phyloP scores from a whole-genome alignment of 92 coral and sea anemone genomes.

The Scolanthus callimorphus region DNA sequence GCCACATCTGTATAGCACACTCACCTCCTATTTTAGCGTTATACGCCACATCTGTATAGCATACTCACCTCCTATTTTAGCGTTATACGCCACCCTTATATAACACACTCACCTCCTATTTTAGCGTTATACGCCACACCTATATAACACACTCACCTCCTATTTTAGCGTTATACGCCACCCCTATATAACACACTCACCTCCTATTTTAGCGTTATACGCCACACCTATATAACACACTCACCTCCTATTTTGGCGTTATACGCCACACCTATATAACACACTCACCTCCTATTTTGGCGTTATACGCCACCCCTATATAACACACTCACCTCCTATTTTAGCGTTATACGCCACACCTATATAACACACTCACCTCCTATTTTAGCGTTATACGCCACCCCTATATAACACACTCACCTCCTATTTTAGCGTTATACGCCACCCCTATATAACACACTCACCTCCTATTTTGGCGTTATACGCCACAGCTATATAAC shows the following conservation, averaged over 20 bases:
- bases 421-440: neutral
- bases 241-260: too few relatives aligned
- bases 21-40: neutral
- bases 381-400: neutral
- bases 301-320: neutral
- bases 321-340: neutral
- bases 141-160: neutral
- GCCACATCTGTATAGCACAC: too few relatives aligned
- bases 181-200: too few relatives aligned
- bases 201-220: neutral
- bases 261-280: too few relatives aligned
- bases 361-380: neutral
- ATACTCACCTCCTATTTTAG: neutral
- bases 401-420: too few relatives aligned
- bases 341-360: neutral
- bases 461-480: neutral
- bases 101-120: neutral
- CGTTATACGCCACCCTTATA: neutral
- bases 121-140: neutral
- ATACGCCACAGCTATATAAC: too few relatives aligned
- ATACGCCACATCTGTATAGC: too few relatives aligned
- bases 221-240: too few relatives aligned
- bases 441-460: too few relatives aligned
- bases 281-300: neutral
- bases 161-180: neutral